Conservation (phyloP, 2,888 invertebrate genomes). For the Pterostichus madidus region DNA sequence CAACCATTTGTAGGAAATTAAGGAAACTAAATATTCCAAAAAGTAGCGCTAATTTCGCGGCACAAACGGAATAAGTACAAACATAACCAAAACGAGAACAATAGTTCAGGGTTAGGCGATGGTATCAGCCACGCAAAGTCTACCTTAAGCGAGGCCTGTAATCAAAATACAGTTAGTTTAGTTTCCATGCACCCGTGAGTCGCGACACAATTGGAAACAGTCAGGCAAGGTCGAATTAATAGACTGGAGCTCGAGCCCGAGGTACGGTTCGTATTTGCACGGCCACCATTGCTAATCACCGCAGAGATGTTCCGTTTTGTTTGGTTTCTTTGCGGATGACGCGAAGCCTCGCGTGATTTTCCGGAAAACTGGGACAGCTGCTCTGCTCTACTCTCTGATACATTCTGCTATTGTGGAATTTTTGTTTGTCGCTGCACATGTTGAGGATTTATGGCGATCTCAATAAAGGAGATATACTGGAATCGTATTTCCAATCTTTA, state of each 20-base stretch:
- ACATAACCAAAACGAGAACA: slow-evolving; percentile 62
- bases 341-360: slow-evolving; percentile 24
- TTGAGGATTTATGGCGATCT: no score
- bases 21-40: slow-evolving; percentile 42
- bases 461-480: no score
- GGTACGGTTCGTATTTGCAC: not conserved
- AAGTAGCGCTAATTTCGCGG: slow-evolving; percentile 26
- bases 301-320: slow-evolving; percentile 9
- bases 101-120: slow-evolving; percentile 66
- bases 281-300: slow-evolving; percentile 31
- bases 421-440: no score
- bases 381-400: no score
- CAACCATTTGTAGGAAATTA: slow-evolving; percentile 44
- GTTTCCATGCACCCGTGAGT: slow-evolving; percentile 61
- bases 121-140: slow-evolving; percentile 66
- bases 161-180: slow-evolving; percentile 67
- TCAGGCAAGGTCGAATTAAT: slow-evolving; percentile 58
- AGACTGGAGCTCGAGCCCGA: not conserved
- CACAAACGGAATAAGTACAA: slow-evolving; percentile 50
- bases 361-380: slow-evolving; percentile 23
- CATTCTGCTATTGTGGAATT: no score
- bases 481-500: no score
- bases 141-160: slow-evolving; percentile 66
- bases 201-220: slow-evolving; percentile 59
- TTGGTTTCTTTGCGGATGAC: slow-evolving; percentile 6